Evolutionary conservation across 2,888 invertebrate species (phyloP).

Genomic region (Mythimna albipuncta): DNA sequence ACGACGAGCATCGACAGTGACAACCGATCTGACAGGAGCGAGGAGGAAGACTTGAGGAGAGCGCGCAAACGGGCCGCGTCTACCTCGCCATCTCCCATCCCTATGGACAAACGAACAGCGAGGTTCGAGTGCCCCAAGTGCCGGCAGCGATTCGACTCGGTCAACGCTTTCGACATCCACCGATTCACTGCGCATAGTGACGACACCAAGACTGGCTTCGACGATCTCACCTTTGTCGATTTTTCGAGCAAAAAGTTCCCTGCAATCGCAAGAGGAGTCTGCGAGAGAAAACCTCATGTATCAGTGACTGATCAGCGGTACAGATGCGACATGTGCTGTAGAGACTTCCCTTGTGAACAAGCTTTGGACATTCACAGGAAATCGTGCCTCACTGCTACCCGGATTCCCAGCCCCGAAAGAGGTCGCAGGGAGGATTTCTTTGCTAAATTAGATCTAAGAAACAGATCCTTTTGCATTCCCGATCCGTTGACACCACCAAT

Average conservation of each 20-base stretch:
- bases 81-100: conserved; percentile 80
- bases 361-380: conserved; percentile 93
- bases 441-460: conserved; percentile 94
- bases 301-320: conserved; percentile 91
- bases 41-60: conserved; percentile 82
- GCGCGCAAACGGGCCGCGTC: conserved; percentile 85
- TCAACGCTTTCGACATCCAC: conserved; percentile 93
- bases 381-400: conserved; percentile 80
- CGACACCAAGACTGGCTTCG: conserved; percentile 92
- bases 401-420: conserved; percentile 89
- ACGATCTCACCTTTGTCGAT: conserved; percentile 94
- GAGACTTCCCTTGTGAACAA: conserved; percentile 93
- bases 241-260: conserved; percentile 95
- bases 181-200: conserved; percentile 91
- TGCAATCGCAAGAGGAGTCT: conserved; percentile 93
- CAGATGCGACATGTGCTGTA: conserved; percentile 93
- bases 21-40: conserved; percentile 90
- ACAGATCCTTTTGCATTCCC: conserved; percentile 91
- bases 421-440: conserved; percentile 95
- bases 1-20: conserved; percentile 90
- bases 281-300: conserved; percentile 91
- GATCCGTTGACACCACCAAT: conserved; percentile 85
- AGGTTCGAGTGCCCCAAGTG: conserved; percentile 93
- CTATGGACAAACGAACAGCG: conserved; percentile 83
- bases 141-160: conserved; percentile 93